Base-by-base conservation (phyloP, 2,888 invertebrate genomes). In the Habrosyne pyritoides region DNA sequence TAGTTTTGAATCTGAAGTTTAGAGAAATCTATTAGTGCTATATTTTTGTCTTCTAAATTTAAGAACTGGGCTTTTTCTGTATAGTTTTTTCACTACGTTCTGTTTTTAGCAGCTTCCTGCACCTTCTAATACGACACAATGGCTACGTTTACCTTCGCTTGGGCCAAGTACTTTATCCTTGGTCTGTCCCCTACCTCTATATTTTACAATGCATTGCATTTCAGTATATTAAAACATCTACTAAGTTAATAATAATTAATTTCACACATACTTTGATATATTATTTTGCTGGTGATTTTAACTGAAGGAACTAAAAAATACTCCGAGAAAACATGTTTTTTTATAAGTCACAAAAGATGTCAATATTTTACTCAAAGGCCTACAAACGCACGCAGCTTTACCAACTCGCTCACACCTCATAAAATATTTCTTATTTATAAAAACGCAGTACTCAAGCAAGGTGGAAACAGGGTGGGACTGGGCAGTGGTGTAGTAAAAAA, bases 391-490 rank as follows among this genome's bases (percentile, higher is more conserved):
- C 14, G 50, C 28, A 28, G 18, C 12, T 50, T 28, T n/a, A 49
- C 22, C 28, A 50, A 18, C 28, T 18, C 42, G 14, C 42, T 42
- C 14, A 42, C 8, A 10, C 2, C 30, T 18, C 21, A 50, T 50
- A 30, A 28, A 28, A 30, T 28, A 50, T 50, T 28, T 18, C 50
- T 18, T 21, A 6, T 28, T 50, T 5, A 28, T 50, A 50, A 50
- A 48, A 50, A 50, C 28, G 18, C 50, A 28, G 50, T 50, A 21
- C 50, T 28, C 18, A 21, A 26, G 48, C 5, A 21, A 28, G 50
- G 30, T 50, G 30, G 21, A 42, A 42, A 42, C 8, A 18, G 1
- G 8, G 42, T 14, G 42, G 14, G 2, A 14, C 42, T 42, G 42
- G 42, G 8, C 42, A 42, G 6, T 5, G 42, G n/a, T 18, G 8